Base-by-base conservation (phyloP, 2,113 vertebrate genomes). In the Pardalotus punctatus region DNA sequence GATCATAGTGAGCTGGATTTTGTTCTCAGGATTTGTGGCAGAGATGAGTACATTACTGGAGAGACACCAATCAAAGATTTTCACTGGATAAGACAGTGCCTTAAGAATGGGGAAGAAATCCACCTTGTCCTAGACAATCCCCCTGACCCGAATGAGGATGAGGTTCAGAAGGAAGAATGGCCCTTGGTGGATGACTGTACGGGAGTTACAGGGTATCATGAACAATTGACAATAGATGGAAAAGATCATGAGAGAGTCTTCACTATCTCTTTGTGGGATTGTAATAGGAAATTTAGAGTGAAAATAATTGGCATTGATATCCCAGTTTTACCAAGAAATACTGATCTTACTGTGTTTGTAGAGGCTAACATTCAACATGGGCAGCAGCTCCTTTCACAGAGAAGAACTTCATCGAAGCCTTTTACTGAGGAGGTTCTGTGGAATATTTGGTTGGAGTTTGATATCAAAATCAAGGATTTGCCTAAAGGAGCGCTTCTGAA, bases 261-360 rank as follows among this genome's bases (percentile, higher is more conserved):
- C 94, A 99, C 99, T n/a, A 98, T 99, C 96, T 99, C 99, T 17
- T 97, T 99, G 95, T 99, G 99, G 99, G 99, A 99, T 96, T 99
- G 99, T 69, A 99, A 99, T 93, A 98, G 99, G 79, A 99, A 98
- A 93, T 99, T 99, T 93, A 98, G 99, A 58, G 98, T 99, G 76
- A 99, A 99, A 97, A 98, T 99, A 86, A 96, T 99, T 92, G 99
- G 99, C 20, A 99, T 99, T 3, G 99, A 99, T 95, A 99, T 99
- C 67, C 99, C 99, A 0, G 93, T 98, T 28, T 97, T 99, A 61
- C 99, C 99, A 17, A 98, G 99, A 83, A 98, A 99, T 88, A 97
- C 98, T 1, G 99, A 99, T 66, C 98, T 99, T 33, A 98, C 98
- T 0, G 99, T 99, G 22, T 99, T 98, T 92, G 98, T 99, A 35